These are phyloP conservation scores for Hippocampus barbouri DNA, from an alignment of 2,113 vertebrate species.

Conservation along the genomic window DNA sequence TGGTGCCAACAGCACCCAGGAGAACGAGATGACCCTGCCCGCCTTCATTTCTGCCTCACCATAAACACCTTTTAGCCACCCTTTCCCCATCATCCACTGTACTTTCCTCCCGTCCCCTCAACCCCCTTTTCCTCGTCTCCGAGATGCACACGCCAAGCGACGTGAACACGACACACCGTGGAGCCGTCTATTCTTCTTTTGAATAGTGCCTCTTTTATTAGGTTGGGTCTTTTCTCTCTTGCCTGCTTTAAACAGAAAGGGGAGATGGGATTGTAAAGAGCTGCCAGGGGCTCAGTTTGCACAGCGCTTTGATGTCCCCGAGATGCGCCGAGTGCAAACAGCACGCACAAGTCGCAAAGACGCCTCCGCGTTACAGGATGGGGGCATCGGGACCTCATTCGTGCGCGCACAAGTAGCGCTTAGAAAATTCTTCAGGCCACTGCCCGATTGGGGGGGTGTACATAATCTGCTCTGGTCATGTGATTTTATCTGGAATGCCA, in stretches of 20 bases:
- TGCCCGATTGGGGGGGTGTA: not conserved
- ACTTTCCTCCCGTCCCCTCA: conserved; percentile 24
- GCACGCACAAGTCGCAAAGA: conserved; percentile 30
- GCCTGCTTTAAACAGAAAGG: conserved; percentile 62
- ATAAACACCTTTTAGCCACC: conserved; percentile 15
- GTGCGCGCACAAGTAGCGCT: conserved; percentile 17
- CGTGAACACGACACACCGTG: conserved; percentile 49
- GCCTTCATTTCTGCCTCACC: conserved; percentile 23
- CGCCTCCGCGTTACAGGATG: conserved; percentile 47
- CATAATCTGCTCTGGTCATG: not conserved
- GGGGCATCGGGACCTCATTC: conserved; percentile 46
- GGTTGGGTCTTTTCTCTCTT: conserved; percentile 60
- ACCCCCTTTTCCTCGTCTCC: conserved; percentile 22
- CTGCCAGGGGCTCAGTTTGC: conserved; percentile 72
- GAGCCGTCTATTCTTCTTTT: conserved; percentile 63
- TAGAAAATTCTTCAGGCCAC: not conserved
- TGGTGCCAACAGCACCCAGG: conserved; percentile 45
- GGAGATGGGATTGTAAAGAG: conserved; percentile 69
- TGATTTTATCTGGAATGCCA: not conserved
- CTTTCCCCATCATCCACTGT: conserved; percentile 32
- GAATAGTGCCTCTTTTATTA: conserved; percentile 70
- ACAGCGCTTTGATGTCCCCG: conserved; percentile 73
- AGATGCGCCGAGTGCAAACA: conserved; percentile 66
- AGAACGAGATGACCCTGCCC: conserved; percentile 35
- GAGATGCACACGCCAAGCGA: conserved; percentile 12